Conservation (phyloP, 2,797 vertebrate genomes). For the Gymnocypris eckloni region DNA sequence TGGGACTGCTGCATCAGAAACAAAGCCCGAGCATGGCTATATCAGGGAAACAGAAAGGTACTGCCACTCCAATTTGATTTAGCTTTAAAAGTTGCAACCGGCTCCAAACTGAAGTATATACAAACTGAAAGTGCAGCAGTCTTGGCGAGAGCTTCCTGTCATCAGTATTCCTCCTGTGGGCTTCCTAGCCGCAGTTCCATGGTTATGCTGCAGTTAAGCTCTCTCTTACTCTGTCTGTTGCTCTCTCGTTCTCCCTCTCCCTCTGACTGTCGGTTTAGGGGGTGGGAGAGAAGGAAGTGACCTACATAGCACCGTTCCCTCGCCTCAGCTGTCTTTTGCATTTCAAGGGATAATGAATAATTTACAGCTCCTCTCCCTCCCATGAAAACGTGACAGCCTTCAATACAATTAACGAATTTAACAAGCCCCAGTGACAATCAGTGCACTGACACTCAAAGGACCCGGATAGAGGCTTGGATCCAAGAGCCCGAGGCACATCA, state of each 20-base stretch:
- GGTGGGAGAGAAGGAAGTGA: constrained; percentile 70
- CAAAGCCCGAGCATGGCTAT: not conserved
- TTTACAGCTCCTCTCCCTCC: constrained; percentile 69
- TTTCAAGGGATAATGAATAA: constrained; percentile 80
- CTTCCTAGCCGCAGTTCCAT: constrained; percentile 55
- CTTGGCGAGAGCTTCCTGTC: constrained; percentile 40
- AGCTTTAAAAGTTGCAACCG: constrained; percentile 43
- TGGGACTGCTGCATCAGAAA: constrained; percentile 14
- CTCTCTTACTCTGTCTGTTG: constrained; percentile 39
- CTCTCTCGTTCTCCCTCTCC: constrained; percentile 44
- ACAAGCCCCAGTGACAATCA: constrained; percentile 65
- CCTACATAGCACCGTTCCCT: constrained; percentile 75
- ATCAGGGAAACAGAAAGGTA: not conserved
- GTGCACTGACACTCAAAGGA: constrained; percentile 56
- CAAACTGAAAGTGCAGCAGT: constrained; percentile 43
- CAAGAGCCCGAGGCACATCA: constrained; percentile 55
- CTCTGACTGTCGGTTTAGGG: constrained; percentile 54
- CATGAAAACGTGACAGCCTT: constrained; percentile 72
- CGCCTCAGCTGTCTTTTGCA: constrained; percentile 76
- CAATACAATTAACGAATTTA: constrained; percentile 71
- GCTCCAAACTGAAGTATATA: constrained; percentile 32
- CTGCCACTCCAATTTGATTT: not conserved
- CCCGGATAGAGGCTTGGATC: constrained; percentile 54
- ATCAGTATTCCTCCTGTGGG: constrained; percentile 56
- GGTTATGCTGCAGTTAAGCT: constrained; percentile 59